Percentiles rank a stretch among this genome's conserved stretches.
Evolutionary conservation across 2,888 invertebrate genomes (phyloP).

Genomic region (Mythimna vitellina): DNA sequence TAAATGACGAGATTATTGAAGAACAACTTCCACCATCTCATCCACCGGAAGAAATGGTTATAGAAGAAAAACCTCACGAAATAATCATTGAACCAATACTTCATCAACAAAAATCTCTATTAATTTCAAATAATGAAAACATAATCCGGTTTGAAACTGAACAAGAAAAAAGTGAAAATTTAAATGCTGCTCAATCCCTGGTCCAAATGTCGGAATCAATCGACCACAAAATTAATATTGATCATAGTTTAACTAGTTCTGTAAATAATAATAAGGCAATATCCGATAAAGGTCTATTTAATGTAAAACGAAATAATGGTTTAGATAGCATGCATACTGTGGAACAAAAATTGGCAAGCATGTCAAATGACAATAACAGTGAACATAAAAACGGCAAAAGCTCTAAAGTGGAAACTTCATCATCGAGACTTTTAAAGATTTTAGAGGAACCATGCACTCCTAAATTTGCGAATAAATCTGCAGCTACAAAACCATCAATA

Average conservation of each 20-base stretch:
- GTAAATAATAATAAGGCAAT: conserved; percentile 71
- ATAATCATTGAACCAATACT: conserved; percentile 40
- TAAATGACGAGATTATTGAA: conserved; percentile 57
- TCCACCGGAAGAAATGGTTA: conserved; percentile 50
- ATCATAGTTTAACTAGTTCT: conserved; percentile 62
- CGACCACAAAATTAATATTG: conserved; percentile 81
- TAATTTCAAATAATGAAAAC: conserved; percentile 70
- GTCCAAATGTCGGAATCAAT: conserved; percentile 88
- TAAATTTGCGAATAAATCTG: conserved; percentile 75
- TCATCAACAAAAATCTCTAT: conserved; percentile 59
- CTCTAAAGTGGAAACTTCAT: conserved; percentile 80
- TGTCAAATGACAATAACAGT: conserved; percentile 73
- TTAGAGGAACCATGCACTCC: conserved; percentile 87
- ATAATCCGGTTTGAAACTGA: conserved; percentile 84
- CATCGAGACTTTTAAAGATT: conserved; percentile 90
- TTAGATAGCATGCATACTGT: conserved; percentile 66
- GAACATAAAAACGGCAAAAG: conserved; percentile 72
- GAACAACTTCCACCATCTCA: conserved; percentile 64
- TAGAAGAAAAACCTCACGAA: conserved; percentile 57
- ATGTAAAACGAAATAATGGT: conserved; percentile 71
- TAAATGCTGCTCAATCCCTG: conserved; percentile 87
- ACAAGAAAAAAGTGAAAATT: conserved; percentile 86
- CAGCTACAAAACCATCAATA: conserved; percentile 77
- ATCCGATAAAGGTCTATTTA: conserved; percentile 59
- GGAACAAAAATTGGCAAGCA: conserved; percentile 75